These are phyloP conservation scores for Sakesphorus luctuosus DNA, from an alignment of 2,113 vertebrate genomes.

Conservation along the genomic window DNA sequence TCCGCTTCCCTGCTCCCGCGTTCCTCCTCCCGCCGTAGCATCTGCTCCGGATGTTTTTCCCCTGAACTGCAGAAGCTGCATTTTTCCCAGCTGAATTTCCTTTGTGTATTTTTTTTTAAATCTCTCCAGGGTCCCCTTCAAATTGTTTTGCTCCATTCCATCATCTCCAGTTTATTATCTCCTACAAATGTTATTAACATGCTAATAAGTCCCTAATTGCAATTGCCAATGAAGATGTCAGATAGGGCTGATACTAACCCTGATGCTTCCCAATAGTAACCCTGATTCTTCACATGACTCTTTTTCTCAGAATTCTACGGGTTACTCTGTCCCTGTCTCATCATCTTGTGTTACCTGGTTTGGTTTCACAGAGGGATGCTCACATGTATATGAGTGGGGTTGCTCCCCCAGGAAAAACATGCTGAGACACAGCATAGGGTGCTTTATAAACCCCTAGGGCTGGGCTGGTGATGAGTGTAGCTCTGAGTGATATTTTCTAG, in stretches of 20 bases:
- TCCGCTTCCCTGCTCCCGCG: neutral
- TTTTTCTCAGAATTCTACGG: neutral
- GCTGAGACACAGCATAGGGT: fast-evolving
- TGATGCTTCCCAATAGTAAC: neutral
- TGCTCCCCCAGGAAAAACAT: neutral
- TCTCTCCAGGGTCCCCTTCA: neutral
- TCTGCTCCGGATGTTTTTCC: conserved; percentile 21
- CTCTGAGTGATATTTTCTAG: neutral
- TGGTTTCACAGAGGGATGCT: neutral
- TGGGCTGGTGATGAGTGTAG: neutral
- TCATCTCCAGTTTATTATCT: conserved; percentile 19
- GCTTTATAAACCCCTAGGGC: neutral
- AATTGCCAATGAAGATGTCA: conserved; percentile 41
- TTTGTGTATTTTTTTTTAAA: neutral
- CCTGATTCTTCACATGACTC: neutral
- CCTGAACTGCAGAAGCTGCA: neutral
- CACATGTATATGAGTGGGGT: fast-evolving
- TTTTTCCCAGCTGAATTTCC: conserved; percentile 4
- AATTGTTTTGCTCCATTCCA: neutral
- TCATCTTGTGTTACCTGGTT: neutral
- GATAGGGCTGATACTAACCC: neutral
- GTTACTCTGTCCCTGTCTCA: neutral
- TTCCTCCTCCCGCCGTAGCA: neutral
- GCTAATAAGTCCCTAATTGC: conserved; percentile 34
- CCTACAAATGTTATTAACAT: conserved; percentile 12